phyloP scores from a whole-genome alignment of 2,797 vertebrate genomes.

The Falco berigora region DNA sequence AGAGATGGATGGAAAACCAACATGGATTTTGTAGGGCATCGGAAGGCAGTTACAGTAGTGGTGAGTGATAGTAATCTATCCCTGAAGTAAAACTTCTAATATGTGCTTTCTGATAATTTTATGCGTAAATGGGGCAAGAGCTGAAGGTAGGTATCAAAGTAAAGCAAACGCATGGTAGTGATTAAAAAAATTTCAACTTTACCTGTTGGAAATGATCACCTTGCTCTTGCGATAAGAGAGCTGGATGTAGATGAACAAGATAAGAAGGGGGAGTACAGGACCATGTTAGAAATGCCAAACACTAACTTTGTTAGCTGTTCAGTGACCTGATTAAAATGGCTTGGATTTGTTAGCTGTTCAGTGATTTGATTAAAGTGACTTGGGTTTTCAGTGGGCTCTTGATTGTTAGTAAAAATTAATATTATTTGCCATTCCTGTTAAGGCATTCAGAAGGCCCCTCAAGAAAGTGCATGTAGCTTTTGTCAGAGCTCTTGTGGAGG shows the following conservation, averaged over 20 bases:
- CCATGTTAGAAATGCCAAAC: background rate
- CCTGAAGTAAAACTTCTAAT: background rate
- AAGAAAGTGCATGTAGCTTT: background rate
- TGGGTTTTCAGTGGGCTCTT: background rate
- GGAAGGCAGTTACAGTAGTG: slow-evolving; percentile 98
- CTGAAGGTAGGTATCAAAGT: background rate
- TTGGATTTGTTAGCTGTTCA: background rate
- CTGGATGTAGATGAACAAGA: background rate
- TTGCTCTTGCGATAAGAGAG: background rate
- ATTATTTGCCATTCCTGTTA: background rate
- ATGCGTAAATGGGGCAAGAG: background rate
- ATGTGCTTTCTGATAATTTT: background rate
- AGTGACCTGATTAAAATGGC: background rate
- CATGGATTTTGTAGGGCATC: slow-evolving; percentile 98
- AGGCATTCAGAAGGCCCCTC: background rate
- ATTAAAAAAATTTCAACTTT: background rate
- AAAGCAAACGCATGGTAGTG: background rate
- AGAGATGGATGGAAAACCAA: slow-evolving; percentile 97
- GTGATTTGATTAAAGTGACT: background rate
- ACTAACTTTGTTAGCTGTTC: background rate
- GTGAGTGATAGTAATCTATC: slow-evolving; percentile 64
- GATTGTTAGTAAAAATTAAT: background rate
- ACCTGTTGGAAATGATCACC: background rate
- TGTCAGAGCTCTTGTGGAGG: background rate
- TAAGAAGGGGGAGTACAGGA: background rate